Conservation (phyloP, 2,797 vertebrate species). For the Pelobates cultripes region DNA sequence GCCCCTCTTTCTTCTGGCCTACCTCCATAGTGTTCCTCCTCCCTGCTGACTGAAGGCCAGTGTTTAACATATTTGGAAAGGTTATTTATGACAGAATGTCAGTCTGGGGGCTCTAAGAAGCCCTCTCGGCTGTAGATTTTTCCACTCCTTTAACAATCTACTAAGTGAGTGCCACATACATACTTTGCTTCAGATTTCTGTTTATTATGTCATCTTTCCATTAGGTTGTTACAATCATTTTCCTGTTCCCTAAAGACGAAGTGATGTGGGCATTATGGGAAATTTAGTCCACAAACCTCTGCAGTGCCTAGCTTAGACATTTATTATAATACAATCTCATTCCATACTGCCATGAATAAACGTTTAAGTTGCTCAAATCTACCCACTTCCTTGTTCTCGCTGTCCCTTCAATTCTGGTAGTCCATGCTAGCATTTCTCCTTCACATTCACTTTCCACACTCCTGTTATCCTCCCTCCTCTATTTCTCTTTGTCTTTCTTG, state of each 20-base stretch:
- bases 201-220: too few relatives aligned
- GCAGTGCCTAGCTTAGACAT: too few relatives aligned
- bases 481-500: constrained; percentile 14
- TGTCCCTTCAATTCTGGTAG: background rate
- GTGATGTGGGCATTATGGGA: too few relatives aligned
- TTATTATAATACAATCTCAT: too few relatives aligned
- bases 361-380: too few relatives aligned
- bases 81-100: constrained; percentile 29
- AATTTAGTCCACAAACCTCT: too few relatives aligned
- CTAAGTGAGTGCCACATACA: too few relatives aligned
- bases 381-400: background rate
- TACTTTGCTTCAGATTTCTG: too few relatives aligned
- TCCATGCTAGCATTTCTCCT: background rate
- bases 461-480: background rate
- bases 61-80: constrained; percentile 34
- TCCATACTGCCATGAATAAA: too few relatives aligned
- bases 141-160: too few relatives aligned
- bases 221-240: too few relatives aligned
- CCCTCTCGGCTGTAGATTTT: background rate
- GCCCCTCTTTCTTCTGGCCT: background rate
- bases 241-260: too few relatives aligned
- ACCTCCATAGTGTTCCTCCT: background rate
- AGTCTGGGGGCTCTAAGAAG: background rate
- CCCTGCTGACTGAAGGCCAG: background rate
- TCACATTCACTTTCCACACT: background rate